Percentiles rank a stretch among this genome's conserved stretches.
Evolutionary conservation across 1,140 invertebrate genomes (phyloP).

Genomic region (Papilio xuthus): DNA sequence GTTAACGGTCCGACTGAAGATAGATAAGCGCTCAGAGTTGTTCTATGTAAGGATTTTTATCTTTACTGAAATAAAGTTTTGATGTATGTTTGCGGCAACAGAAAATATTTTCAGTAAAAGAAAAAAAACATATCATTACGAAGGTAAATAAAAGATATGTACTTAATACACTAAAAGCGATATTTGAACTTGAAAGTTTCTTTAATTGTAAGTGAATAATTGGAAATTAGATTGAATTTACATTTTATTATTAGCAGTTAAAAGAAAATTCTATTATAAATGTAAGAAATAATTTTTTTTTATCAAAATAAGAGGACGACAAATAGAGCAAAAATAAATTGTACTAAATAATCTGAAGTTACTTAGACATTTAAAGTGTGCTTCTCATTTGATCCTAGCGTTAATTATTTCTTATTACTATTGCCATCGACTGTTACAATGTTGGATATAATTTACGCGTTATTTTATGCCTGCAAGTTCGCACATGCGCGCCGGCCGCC

Average conservation of each 20-base stretch:
- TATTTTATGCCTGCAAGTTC: constrained; percentile 65
- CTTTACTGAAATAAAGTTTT: constrained; percentile 12
- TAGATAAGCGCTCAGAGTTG: constrained; percentile 55
- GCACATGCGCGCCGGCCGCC: constrained; percentile 59
- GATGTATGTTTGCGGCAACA: neutral
- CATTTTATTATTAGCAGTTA: too few species aligned
- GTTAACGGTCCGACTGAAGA: constrained; percentile 53
- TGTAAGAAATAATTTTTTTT: too few species aligned
- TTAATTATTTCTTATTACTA: constrained; percentile 42
- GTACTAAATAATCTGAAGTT: neutral
- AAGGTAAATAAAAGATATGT: neutral
- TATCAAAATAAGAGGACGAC: neutral
- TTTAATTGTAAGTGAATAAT: too few species aligned
- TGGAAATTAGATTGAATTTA: too few species aligned
- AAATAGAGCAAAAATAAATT: too few species aligned
- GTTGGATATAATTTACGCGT: constrained; percentile 71
- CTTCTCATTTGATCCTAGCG: constrained; percentile 2
- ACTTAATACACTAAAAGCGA: too few species aligned
- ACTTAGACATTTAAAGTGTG: neutral
- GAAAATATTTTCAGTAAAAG: neutral
- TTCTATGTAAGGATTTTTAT: constrained; percentile 21
- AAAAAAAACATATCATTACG: neutral
- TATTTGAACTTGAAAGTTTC: too few species aligned
- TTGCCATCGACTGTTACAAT: constrained; percentile 51
- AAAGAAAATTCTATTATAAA: too few species aligned